Base-by-base conservation (phyloP, 2,113 vertebrate genomes). In the Morone saxatilis region DNA sequence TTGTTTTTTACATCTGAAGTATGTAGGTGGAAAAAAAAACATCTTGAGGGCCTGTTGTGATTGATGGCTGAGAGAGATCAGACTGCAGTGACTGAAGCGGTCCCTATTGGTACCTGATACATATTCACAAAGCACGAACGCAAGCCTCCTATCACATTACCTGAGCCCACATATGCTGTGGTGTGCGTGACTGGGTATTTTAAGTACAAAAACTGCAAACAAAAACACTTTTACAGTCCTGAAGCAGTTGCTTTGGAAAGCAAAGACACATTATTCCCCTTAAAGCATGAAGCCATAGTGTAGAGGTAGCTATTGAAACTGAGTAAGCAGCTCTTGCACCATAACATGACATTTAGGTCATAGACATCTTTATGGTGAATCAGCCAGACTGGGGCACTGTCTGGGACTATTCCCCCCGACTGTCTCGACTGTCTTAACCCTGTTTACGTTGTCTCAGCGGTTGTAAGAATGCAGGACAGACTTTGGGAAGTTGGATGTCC, bases 151-250 rank as follows among this genome's bases (percentile, higher is more conserved):
- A 83, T 93, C 85, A 50, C 61, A 47, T 93, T 92, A 91, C 92
- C 76, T 54, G 43, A 83, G 76, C 81, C 66, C 79, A 71, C 73
- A 81, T 80, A 53, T 66, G 61, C 38, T 19, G 56, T 57, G 71
- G 86, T 92, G 86, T 88, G 70, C 80, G 75, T 51, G 54, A 63
- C 62, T 25, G 53, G 80, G 75, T 84, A 87, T 90, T 91, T 90
- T 80, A 84, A 73, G 84, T 66, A 92, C 85, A 88, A 82, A 86
- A 86, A 73, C 57, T 16, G 51, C 45, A 72, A 84, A 94, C 89
- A 92, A 93, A 90, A 72, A 69, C 20, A 68, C 71, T 79, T 89
- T 92, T 89, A 84, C 86, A 56, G 61, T 88, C 70, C 61, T 57
- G 45, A 83, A 78, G 31, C 54, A 17, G 80, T 78, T 74, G 62